phyloP scores from a whole-genome alignment of 2,113 vertebrate genomes.

The Muscicapa adusta region DNA sequence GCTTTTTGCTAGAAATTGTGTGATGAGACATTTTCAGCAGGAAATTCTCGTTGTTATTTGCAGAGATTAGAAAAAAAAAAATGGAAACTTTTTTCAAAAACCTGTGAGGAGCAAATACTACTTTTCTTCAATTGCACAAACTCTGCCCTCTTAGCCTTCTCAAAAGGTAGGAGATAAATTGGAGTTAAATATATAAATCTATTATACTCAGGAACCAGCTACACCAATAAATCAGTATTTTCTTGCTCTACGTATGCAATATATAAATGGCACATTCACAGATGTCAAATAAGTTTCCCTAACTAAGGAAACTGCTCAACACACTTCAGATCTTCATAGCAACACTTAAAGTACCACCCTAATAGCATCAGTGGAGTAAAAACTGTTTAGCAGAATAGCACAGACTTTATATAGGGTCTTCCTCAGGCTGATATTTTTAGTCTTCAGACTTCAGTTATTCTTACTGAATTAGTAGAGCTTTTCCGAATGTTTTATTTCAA shows the following conservation, averaged over 20 bases:
- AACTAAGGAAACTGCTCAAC: neutral
- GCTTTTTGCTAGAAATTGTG: neutral
- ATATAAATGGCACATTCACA: neutral
- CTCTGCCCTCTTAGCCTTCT: neutral
- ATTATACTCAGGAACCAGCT: neutral
- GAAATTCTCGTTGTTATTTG: neutral
- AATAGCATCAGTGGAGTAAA: neutral
- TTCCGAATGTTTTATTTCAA: neutral
- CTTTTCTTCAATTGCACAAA: neutral
- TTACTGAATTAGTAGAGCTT: neutral
- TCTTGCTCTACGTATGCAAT: neutral
- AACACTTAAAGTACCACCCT: neutral
- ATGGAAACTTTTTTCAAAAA: neutral
- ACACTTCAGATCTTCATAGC: neutral
- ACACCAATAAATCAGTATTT: constrained; percentile 13
- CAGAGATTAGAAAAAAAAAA: neutral
- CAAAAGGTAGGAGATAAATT: neutral
- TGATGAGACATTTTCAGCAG: neutral
- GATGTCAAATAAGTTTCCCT: neutral
- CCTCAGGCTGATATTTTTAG: neutral
- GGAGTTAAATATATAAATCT: neutral
- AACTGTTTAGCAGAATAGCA: neutral
- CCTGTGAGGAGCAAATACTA: neutral
- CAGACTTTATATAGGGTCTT: neutral
- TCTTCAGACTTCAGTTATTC: neutral